Percentiles rank a stretch among this genome's conserved stretches.
These are phyloP conservation scores for Periophthalmus modestus DNA, from an alignment of 2,113 vertebrate species.

Conservation along the genomic window DNA sequence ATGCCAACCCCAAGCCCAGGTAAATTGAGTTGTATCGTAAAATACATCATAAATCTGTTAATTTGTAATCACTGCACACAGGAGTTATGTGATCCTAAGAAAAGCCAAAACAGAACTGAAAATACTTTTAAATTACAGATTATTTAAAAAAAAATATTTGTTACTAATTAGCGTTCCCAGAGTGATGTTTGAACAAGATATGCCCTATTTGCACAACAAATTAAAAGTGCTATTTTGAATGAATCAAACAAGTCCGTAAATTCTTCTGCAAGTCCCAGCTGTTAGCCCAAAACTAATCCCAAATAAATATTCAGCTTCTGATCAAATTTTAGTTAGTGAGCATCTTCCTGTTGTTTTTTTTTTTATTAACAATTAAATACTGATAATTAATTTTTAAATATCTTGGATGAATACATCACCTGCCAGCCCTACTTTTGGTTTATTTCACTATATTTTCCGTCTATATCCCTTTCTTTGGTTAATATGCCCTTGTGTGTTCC, in stretches of 20 bases:
- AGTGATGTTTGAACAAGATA: background rate
- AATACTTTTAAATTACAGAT: background rate
- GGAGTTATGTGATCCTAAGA: background rate
- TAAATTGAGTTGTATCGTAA: background rate
- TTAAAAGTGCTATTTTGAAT: background rate
- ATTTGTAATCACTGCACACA: background rate
- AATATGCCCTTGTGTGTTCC: conserved; percentile 17
- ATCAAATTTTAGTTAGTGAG: conserved; percentile 1
- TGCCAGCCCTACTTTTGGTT: no score
- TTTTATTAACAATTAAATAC: background rate
- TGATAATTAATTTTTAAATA: conserved; percentile 21
- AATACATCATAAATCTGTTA: background rate
- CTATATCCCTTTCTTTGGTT: conserved; percentile 10
- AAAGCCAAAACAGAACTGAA: background rate
- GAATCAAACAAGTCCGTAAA: background rate
- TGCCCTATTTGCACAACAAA: background rate
- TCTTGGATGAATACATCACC: no score
- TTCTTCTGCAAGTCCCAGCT: conserved; percentile 41
- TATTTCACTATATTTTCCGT: no score
- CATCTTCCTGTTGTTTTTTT: background rate
- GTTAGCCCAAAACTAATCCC: conserved; percentile 43
- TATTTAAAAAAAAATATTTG: background rate
- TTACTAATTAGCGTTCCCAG: background rate
- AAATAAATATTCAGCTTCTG: conserved; percentile 36
- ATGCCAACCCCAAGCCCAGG: background rate